Evolutionary conservation across 2,113 vertebrate species (phyloP), one percentile per base, ranked within the genome.

Genomic region (Neopipo cinnamomea): DNA sequence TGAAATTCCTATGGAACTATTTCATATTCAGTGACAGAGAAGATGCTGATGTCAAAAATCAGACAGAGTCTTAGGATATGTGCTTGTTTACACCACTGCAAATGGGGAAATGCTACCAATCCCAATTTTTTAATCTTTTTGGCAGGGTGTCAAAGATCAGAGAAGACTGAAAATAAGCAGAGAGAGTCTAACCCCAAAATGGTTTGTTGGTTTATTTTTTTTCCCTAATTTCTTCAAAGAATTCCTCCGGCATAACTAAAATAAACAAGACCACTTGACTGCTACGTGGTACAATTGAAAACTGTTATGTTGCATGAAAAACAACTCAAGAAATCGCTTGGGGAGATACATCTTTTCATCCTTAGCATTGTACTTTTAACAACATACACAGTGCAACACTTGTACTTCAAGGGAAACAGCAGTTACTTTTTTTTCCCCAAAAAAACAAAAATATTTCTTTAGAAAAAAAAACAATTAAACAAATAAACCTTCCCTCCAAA

Each of bases 271-370:
- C 73, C 66, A 90, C 91, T 94, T 88, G 73, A 87, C 86, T 95
- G 80, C 76, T 95, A 85, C 86, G 68, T 42, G 42, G 83, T 59
- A 81, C 89, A 88, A 88, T 7, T 91, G 67, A 78, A 95, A 96
- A 85, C 47, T 41, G 41, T 71, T 77, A 71, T 10, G 47, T 83
- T 90, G 58, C 87, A 59, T 89, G 80, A 89, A 93, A 95, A 94
- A 81, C 63, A 95, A 70, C 85, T 90, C 85, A 37, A 88, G 75
- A 88, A 92, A 95, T 81, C 1, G 88, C 94, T 96, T 67, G 72
- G 33, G 95, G 92, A 97, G 80, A 85, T 76, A 78, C 44, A 49
- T 79, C 84, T 84, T 93, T 91, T 95, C 74, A 88, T 96, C 85
- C 89, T 91, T 86, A 81, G 53, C 76, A 63, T 81, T 63, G 72